These are phyloP conservation scores for Rhamnusium bicolor DNA, from an alignment of 2,888 invertebrate genomes.

Conservation along the genomic window DNA sequence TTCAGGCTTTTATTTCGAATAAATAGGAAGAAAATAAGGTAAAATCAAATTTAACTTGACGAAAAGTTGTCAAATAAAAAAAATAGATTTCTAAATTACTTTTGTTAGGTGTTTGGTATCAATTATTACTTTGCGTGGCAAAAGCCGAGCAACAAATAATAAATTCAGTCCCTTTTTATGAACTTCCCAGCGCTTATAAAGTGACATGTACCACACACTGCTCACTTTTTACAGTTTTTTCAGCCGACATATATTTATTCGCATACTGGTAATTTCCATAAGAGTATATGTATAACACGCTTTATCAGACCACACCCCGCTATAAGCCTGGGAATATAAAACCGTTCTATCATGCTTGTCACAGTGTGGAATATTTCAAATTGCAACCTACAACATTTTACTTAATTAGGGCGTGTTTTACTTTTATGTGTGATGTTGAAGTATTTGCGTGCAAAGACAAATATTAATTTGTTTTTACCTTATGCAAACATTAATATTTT, in stretches of 20 bases:
- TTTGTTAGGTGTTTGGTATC: background rate
- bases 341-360: slow-evolving; percentile 24
- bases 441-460: slow-evolving; percentile 9
- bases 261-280: slow-evolving; percentile 24
- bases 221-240: slow-evolving; percentile 20
- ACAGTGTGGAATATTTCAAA: slow-evolving; percentile 15
- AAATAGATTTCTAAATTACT: background rate
- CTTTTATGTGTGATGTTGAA: slow-evolving; percentile 4
- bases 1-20: background rate
- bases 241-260: slow-evolving; percentile 9
- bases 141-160: background rate
- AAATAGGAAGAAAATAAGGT: background rate
- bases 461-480: background rate
- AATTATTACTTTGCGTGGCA: background rate
- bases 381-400: slow-evolving; percentile 4
- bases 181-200: slow-evolving; percentile 5
- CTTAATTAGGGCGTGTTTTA: slow-evolving; percentile 15
- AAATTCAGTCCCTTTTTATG: slow-evolving; percentile 8
- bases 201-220: slow-evolving; percentile 4
- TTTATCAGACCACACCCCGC: slow-evolving; percentile 1
- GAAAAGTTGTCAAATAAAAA: background rate
- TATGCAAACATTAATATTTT: background rate
- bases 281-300: slow-evolving; percentile 16
- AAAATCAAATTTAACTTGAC: background rate
- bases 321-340: slow-evolving; percentile 13